Percentiles rank a stretch among this genome's conserved stretches.
Conservation (phyloP, 2,888 invertebrate species). For the Lasioglossum villosulum region DNA sequence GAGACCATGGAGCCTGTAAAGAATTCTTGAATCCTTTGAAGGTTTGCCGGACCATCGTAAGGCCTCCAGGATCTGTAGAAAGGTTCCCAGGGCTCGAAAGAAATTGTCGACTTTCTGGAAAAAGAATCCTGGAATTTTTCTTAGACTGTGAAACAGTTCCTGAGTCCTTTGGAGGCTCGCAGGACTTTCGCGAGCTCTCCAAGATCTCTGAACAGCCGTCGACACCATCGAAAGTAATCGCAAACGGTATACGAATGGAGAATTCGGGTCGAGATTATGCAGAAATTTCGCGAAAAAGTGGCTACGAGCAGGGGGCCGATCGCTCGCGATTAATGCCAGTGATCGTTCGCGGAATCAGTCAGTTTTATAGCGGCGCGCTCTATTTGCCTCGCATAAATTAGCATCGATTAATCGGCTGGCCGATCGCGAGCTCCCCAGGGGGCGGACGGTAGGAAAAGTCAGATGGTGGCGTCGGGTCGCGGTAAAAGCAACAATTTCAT, state of each 20-base stretch:
- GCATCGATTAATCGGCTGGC: background rate
- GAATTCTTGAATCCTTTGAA: background rate
- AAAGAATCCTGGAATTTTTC: too few species aligned
- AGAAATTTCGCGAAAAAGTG: background rate
- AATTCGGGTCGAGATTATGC: background rate
- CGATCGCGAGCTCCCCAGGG: background rate
- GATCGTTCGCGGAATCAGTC: background rate
- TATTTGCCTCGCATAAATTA: background rate
- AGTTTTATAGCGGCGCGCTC: background rate
- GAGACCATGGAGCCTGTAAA: background rate
- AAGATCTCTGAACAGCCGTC: background rate
- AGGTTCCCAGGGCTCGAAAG: too few species aligned
- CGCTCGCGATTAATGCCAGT: background rate
- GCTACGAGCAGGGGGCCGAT: background rate
- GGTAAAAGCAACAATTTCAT: constrained; percentile 62
- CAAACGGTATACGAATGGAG: background rate
- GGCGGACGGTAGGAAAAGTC: background rate
- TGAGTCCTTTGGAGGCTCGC: background rate
- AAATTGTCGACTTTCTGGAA: too few species aligned
- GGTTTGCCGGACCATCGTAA: background rate
- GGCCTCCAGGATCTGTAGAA: too few species aligned
- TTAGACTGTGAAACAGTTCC: background rate
- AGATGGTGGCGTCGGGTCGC: constrained; percentile 14
- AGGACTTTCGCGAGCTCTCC: background rate
- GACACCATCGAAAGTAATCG: background rate